These are phyloP conservation scores for Cephalopachus bancanus DNA, from an alignment of 2,797 vertebrate species.

Conservation along the genomic window DNA sequence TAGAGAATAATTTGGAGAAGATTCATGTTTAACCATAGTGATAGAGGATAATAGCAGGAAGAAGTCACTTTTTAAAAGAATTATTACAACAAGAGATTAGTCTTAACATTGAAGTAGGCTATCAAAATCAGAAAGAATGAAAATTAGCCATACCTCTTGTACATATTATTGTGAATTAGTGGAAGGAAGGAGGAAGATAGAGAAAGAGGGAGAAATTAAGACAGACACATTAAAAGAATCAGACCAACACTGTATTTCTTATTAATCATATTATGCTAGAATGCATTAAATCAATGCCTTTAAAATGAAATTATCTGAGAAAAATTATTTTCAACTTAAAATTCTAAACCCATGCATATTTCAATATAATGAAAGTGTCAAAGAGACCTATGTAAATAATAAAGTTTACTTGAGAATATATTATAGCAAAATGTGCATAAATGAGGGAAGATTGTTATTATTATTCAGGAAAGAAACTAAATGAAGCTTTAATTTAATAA, in stretches of 20 bases:
- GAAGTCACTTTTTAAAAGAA: background rate
- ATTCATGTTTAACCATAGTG: background rate
- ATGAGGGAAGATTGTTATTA: background rate
- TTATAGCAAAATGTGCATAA: background rate
- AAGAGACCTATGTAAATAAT: background rate
- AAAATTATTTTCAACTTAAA: background rate
- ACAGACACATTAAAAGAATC: background rate
- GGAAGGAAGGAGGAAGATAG: too few relatives aligned
- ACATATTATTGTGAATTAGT: too few relatives aligned
- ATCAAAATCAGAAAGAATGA: background rate
- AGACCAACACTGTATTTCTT: background rate
- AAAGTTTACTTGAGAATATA: background rate
- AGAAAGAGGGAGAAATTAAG: background rate
- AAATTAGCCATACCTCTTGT: background rate
- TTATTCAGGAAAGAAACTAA: background rate
- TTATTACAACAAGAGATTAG: background rate
- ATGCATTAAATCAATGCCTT: background rate
- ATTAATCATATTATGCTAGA: background rate
- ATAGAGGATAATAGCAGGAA: background rate
- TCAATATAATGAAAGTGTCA: background rate
- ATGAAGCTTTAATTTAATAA: background rate
- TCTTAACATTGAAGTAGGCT: too few relatives aligned
- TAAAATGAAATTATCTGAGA: background rate
- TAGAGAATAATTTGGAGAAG: background rate
- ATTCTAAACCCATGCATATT: background rate